Evolutionary conservation across 2,113 vertebrate genomes (phyloP).

Genomic region (Sphyrna mokarran): DNA sequence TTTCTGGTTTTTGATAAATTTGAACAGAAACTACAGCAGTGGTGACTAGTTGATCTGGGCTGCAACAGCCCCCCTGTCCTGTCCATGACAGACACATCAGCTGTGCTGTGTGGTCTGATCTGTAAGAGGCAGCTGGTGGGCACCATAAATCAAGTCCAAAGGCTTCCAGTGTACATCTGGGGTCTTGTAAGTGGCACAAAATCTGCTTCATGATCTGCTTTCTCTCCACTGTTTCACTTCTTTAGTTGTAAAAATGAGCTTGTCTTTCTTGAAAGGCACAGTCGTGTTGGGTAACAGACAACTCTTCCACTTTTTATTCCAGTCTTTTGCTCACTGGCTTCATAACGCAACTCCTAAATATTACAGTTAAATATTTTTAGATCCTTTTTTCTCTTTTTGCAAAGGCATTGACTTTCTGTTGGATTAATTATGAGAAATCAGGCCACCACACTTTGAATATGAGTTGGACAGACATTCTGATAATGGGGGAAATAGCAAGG

Average conservation of each 20-base stretch:
- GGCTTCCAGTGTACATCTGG: slow-evolving; percentile 48
- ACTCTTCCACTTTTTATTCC: background rate
- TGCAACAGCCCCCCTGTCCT: slow-evolving; percentile 56
- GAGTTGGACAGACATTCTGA: background rate
- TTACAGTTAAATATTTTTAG: background rate
- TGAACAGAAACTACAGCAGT: slow-evolving; percentile 17
- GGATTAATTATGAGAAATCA: background rate
- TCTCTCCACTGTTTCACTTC: slow-evolving; percentile 22
- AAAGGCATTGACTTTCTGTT: background rate
- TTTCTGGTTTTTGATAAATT: slow-evolving; percentile 6
- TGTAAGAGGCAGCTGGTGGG: slow-evolving; percentile 88
- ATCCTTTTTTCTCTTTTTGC: background rate
- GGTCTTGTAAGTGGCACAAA: slow-evolving; percentile 88
- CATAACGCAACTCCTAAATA: background rate
- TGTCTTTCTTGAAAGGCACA: background rate
- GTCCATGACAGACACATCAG: slow-evolving; percentile 70
- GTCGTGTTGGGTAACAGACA: background rate
- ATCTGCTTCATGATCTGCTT: slow-evolving; percentile 39
- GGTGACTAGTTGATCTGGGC: slow-evolving; percentile 42
- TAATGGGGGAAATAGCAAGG: background rate
- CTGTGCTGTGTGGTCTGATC: slow-evolving; percentile 60
- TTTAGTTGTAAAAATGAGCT: slow-evolving; percentile 34
- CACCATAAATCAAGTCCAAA: slow-evolving; percentile 55
- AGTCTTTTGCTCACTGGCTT: slow-evolving; percentile 5
- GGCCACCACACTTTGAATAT: background rate